These are phyloP conservation scores for Arbacia lixula DNA, from an alignment of 53 echinoderm and acorn worm species.

Conservation along the genomic window DNA sequence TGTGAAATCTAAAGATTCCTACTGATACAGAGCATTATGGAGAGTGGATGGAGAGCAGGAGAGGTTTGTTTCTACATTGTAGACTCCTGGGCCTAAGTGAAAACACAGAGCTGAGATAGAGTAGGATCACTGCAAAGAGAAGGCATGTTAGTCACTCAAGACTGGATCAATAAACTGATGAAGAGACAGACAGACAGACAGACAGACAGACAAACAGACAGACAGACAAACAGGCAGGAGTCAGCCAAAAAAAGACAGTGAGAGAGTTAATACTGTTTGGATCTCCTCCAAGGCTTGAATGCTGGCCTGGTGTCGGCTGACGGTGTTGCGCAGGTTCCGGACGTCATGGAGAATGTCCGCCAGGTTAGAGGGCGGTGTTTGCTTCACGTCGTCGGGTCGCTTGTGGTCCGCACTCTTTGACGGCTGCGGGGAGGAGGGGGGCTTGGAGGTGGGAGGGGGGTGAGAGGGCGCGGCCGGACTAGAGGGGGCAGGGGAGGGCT, in stretches of 20 bases:
- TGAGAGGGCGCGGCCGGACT: constrained; percentile 9
- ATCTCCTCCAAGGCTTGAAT: constrained; percentile 55
- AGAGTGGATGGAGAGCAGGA: too few relatives aligned
- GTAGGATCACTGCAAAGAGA: too few relatives aligned
- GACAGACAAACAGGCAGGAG: constrained; percentile 30
- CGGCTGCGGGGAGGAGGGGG: too few relatives aligned
- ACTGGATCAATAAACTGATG: not conserved
- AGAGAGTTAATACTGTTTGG: constrained; percentile 23
- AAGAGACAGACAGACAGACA: constrained; percentile 10
- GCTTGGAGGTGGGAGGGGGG: constrained; percentile 10
- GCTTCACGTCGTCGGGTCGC: not conserved
- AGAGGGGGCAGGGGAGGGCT: constrained; percentile 12
- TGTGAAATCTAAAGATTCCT: too few relatives aligned
- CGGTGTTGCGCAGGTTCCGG: constrained; percentile 44
- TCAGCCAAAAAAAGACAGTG: not conserved
- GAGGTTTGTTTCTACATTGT: too few relatives aligned
- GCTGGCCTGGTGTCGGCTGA: constrained; percentile 57
- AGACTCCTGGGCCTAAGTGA: too few relatives aligned
- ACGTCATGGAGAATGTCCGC: constrained; percentile 47
- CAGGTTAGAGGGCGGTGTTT: too few relatives aligned
- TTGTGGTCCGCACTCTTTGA: too few relatives aligned
- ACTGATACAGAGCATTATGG: too few relatives aligned
- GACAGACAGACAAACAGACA: not conserved
- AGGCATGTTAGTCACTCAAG: too few relatives aligned
- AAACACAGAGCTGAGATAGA: too few relatives aligned